A percentile compares a stretch with the other conserved stretches of the same genome.
phyloP scores from a whole-genome alignment of 2,797 vertebrate species.

The Xiphorhynchus erythropygius region DNA sequence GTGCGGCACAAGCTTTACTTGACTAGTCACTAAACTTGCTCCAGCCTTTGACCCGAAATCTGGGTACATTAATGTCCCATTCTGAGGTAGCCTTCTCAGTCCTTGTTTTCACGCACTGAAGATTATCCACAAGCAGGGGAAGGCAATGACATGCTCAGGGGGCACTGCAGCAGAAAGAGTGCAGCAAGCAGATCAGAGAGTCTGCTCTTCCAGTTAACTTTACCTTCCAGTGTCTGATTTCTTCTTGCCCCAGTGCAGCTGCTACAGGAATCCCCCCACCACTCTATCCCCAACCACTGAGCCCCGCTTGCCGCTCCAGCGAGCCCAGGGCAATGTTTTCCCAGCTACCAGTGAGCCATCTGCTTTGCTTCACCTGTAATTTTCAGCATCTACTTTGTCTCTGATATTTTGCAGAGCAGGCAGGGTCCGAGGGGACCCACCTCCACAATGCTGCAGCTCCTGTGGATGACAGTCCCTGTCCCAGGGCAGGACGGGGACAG shows the following conservation, averaged over 20 bases:
- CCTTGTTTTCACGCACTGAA: not conserved
- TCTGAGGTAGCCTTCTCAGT: not conserved
- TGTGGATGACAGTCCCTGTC: fast-evolving
- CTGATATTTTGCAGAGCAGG: not conserved
- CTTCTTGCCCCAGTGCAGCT: fast-evolving
- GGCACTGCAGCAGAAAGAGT: not conserved
- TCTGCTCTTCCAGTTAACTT: not conserved
- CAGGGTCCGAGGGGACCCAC: fast-evolving
- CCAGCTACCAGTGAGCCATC: not conserved
- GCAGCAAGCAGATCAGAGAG: not conserved
- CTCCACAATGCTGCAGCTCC: not conserved
- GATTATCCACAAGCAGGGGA: not conserved
- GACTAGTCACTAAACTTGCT: not conserved
- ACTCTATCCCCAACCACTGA: fast-evolving
- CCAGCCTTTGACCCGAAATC: not conserved
- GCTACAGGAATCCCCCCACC: not conserved
- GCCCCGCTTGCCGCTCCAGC: fast-evolving
- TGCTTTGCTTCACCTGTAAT: not conserved
- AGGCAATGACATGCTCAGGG: not conserved
- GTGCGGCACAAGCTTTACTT: not conserved
- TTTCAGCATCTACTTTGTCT: not conserved
- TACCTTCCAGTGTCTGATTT: not conserved
- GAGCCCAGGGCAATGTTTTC: fast-evolving
- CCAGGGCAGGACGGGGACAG: not conserved
- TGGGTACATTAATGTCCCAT: not conserved